Evolutionary conservation across 2,888 invertebrate species (phyloP).

Genomic region (Clistopyga incitator): DNA sequence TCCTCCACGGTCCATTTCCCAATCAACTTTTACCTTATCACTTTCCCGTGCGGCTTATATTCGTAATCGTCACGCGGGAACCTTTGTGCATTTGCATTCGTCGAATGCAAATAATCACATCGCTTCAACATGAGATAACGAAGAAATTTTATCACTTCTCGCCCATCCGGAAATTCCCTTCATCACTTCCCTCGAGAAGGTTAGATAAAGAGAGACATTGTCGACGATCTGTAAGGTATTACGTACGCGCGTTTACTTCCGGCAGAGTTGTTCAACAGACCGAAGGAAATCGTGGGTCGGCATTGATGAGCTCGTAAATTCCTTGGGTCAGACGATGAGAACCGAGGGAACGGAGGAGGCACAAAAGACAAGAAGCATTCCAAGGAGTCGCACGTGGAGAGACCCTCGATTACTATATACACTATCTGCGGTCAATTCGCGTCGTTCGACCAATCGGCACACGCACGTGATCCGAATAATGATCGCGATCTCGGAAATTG

Average conservation of each 20-base stretch:
- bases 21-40: background rate
- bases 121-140: background rate
- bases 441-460: conserved; percentile 59
- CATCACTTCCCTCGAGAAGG: background rate
- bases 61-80: background rate
- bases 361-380: conserved; percentile 17
- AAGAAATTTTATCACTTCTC: background rate
- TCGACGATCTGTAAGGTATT: background rate
- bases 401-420: background rate
- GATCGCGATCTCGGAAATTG: conserved; percentile 57
- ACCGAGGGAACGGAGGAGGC: conserved; percentile 19
- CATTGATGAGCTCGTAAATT: conserved; percentile 35
- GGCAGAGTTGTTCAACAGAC: conserved; percentile 1
- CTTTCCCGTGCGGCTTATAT: background rate
- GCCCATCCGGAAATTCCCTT: background rate
- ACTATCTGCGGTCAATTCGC: conserved; percentile 44
- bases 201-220: background rate
- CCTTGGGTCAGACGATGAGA: background rate
- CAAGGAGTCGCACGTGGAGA: conserved; percentile 31
- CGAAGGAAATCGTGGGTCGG: conserved; percentile 25
- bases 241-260: conserved; percentile 8
- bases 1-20: background rate
- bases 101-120: no score
- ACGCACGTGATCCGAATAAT: conserved; percentile 64
- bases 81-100: background rate